These are phyloP conservation scores for Lamellibrachia columna DNA, from an alignment of 2,888 invertebrate genomes.

Conservation along the genomic window DNA sequence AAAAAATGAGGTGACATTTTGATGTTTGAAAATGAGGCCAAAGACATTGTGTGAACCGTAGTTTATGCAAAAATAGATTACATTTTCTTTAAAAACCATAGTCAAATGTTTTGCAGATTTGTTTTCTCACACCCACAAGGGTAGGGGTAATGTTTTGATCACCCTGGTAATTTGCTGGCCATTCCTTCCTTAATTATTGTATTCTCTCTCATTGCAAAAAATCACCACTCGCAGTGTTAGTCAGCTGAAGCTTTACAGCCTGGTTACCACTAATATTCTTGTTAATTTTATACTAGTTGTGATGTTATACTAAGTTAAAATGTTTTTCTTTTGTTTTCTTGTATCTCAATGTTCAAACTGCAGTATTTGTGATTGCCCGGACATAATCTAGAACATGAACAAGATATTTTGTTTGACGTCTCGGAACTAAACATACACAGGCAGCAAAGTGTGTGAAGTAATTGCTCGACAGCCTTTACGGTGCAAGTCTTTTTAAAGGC, in stretches of 20 bases:
- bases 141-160: not conserved
- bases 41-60: not conserved
- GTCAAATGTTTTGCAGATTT: not conserved
- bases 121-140: not conserved
- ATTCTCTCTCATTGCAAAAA: too few relatives aligned
- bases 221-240: not conserved
- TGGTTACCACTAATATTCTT: not conserved
- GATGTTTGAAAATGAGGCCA: not conserved
- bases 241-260: not conserved
- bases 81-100: not conserved
- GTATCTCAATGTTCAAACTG: not conserved
- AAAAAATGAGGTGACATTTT: not conserved
- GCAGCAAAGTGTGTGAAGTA: not conserved
- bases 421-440: not conserved
- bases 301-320: not conserved
- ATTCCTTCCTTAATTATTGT: not conserved
- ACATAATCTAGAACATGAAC: not conserved
- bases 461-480: not conserved
- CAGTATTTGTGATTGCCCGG: not conserved
- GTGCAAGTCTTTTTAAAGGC: not conserved
- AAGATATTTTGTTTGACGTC: not conserved
- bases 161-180: not conserved
- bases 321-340: constrained; percentile 2
- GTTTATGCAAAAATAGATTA: not conserved
- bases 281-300: not conserved